Conservation (phyloP, 2,888 invertebrate genomes). For the Thera britannica region DNA sequence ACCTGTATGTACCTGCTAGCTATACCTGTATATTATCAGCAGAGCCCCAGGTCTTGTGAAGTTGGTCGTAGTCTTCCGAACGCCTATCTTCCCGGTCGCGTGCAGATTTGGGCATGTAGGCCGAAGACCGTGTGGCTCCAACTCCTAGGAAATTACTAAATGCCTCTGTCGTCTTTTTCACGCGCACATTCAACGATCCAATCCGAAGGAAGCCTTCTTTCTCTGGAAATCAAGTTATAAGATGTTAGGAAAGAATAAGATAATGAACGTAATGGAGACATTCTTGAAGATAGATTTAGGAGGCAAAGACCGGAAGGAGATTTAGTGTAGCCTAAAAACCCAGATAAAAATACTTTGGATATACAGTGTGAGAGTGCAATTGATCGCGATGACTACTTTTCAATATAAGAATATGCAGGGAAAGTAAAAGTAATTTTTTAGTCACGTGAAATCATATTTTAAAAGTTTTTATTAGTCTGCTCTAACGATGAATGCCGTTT, state of each 20-base stretch:
- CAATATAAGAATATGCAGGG: no score
- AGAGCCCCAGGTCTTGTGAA: conserved; percentile 95
- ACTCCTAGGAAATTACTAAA: conserved; percentile 96
- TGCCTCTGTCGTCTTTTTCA: conserved; percentile 96
- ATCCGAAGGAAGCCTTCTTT: conserved; percentile 96
- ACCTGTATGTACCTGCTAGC: background rate
- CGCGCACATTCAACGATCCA: conserved; percentile 95
- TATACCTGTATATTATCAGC: conserved; percentile 93
- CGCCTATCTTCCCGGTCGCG: conserved; percentile 65
- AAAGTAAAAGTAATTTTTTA: no score
- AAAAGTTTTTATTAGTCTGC: no score
- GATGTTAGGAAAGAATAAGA: background rate
- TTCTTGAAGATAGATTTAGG: no score
- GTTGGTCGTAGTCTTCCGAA: conserved; percentile 84
- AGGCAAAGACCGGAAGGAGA: no score
- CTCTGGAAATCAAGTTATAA: conserved; percentile 81
- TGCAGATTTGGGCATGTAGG: conserved; percentile 73
- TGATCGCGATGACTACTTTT: no score
- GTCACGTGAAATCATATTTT: no score
- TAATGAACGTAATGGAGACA: no score
- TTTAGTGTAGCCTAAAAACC: no score
- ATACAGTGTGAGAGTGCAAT: no score
- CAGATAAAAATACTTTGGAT: no score
- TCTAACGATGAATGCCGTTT: no score
- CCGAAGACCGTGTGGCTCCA: conserved; percentile 83